phyloP scores from a whole-genome alignment of 2,797 vertebrate species.

The Leptoclinus maculatus region DNA sequence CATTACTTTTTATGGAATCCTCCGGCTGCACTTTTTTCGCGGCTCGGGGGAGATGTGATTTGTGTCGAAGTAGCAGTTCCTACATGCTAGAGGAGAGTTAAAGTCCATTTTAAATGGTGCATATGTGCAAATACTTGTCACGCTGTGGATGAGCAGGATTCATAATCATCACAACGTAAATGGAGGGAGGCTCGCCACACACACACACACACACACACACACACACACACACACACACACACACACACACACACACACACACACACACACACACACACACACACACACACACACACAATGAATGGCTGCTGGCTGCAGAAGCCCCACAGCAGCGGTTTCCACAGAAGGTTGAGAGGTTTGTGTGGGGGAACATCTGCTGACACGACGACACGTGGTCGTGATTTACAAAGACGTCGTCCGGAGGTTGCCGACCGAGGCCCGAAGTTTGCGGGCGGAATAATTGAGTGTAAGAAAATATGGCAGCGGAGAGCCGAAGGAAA shows the following conservation, averaged over 20 bases:
- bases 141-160: constrained; percentile 35
- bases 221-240: too few species aligned
- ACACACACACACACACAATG: too few species aligned
- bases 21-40: constrained; percentile 29
- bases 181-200: too few species aligned
- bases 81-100: constrained; percentile 10
- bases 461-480: constrained; percentile 26
- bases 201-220: too few species aligned
- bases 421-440: constrained; percentile 24
- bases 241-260: too few species aligned
- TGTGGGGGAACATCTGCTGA: too few species aligned
- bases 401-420: neutral
- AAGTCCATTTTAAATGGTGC: constrained; percentile 8
- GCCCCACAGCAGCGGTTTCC: too few species aligned
- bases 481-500: constrained; percentile 8
- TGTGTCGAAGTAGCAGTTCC: constrained; percentile 32
- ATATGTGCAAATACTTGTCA: constrained; percentile 37
- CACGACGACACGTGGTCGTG: too few species aligned
- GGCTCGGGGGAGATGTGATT: constrained; percentile 33
- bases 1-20: neutral
- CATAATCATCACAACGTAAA: neutral
- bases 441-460: constrained; percentile 38
- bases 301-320: too few species aligned
- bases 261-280: too few species aligned
- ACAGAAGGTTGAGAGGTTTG: too few species aligned